A percentile compares a stretch with the other conserved stretches of the same genome.
phyloP scores from a whole-genome alignment of 2,797 vertebrate genomes.

The Epinephelus malabaricus region DNA sequence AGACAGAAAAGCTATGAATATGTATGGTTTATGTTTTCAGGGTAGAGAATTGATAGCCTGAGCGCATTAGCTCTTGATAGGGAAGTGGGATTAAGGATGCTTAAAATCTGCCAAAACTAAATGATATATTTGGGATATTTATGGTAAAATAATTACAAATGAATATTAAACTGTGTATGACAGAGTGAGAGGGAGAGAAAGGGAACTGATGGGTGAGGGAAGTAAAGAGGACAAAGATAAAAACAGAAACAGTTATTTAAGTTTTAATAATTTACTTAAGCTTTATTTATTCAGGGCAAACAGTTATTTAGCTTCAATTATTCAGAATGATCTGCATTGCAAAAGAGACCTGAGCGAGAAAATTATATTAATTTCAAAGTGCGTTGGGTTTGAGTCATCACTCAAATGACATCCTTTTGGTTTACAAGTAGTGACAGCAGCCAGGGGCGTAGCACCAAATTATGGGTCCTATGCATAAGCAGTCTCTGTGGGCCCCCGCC shows the following conservation, averaged over 20 bases:
- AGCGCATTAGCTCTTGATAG: conserved; percentile 30
- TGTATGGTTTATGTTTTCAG: conserved; percentile 25
- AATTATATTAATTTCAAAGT: background rate
- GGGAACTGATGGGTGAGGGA: background rate
- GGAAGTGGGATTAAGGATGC: conserved; percentile 28
- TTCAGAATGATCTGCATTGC: background rate
- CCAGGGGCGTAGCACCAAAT: too few species aligned
- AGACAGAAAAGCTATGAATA: conserved; percentile 13
- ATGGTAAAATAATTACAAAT: conserved; percentile 6
- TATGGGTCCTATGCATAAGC: too few species aligned
- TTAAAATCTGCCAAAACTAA: conserved; percentile 39
- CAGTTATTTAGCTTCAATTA: conserved; percentile 2
- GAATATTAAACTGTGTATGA: background rate
- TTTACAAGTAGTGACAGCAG: background rate
- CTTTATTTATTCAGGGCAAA: conserved; percentile 5
- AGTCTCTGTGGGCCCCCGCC: too few species aligned
- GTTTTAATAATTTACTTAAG: conserved; percentile 3
- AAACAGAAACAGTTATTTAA: background rate
- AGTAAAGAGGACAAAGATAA: background rate
- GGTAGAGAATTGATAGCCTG: conserved; percentile 25
- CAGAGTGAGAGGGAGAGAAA: background rate
- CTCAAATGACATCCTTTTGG: background rate
- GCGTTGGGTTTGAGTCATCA: background rate
- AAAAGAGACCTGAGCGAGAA: conserved; percentile 2
- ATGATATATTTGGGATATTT: conserved; percentile 34